phyloP scores from a whole-genome alignment of 2,797 vertebrate species.

The Clarias laeviceps region DNA sequence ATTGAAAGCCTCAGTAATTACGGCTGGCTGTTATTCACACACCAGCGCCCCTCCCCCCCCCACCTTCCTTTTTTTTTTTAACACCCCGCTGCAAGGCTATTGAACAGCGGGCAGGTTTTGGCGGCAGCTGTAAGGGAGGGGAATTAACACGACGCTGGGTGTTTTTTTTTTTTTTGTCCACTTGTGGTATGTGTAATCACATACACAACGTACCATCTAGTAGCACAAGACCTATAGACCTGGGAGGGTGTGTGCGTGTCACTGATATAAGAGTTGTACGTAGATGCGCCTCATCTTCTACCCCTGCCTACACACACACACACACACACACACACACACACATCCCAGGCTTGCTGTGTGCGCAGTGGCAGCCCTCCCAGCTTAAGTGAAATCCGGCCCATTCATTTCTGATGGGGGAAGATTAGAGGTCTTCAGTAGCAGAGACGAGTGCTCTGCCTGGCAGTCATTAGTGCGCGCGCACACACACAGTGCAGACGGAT shows the following conservation, averaged over 20 bases:
- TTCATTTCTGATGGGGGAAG: conserved; percentile 58
- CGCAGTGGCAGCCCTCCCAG: conserved; percentile 49
- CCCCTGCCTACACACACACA: conserved; percentile 26
- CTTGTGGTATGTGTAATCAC: conserved; percentile 34
- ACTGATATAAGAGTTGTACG: conserved; percentile 27
- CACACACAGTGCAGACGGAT: conserved; percentile 21
- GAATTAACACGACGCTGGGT: conserved; percentile 30
- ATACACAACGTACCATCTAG: conserved; percentile 35
- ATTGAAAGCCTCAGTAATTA: conserved; percentile 57
- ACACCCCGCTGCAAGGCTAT: conserved; percentile 52
- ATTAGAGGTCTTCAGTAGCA: conserved; percentile 59
- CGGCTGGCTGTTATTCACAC: conserved; percentile 52
- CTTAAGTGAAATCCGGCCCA: conserved; percentile 59
- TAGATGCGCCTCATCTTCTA: conserved; percentile 32
- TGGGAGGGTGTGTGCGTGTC: conserved; percentile 49
- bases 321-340: conserved; percentile 32
- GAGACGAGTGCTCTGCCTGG: conserved; percentile 51
- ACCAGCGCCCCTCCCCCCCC: conserved; percentile 15
- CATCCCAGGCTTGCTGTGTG: conserved; percentile 46
- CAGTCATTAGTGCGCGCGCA: conserved; percentile 54
- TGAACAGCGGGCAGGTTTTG: conserved; percentile 52
- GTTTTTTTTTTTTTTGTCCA: conserved; percentile 19
- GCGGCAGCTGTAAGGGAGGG: conserved; percentile 45
- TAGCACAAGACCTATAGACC: conserved; percentile 48
- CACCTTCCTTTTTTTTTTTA: not conserved